Conservation (phyloP, 2,797 vertebrate species). For the Miichthys miiuy region DNA sequence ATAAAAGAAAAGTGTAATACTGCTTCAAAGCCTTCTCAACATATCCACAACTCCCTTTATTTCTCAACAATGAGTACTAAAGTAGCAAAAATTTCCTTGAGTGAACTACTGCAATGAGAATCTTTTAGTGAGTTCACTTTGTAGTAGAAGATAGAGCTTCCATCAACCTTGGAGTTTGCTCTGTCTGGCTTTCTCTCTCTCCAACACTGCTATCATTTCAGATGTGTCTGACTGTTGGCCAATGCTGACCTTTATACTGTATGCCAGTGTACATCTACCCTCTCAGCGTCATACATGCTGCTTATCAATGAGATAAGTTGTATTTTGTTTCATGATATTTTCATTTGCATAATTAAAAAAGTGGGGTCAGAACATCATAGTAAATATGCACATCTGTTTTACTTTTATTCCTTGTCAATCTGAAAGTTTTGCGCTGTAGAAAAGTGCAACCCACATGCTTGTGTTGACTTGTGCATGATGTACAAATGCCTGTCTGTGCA, state of each 20-base stretch:
- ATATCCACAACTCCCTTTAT: too few relatives aligned
- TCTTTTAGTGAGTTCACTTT: conserved; percentile 31
- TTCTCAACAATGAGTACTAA: too few relatives aligned
- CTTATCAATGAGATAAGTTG: not conserved
- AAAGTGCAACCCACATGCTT: not conserved
- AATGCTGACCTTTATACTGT: conserved; percentile 2
- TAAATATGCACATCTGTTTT: not conserved
- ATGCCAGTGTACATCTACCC: not conserved
- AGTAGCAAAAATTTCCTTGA: too few relatives aligned
- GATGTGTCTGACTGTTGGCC: not conserved
- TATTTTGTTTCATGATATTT: not conserved
- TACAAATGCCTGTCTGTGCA: conserved; percentile 27
- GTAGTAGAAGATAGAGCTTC: conserved; percentile 5
- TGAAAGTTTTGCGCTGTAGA: not conserved
- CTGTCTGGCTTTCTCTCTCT: not conserved
- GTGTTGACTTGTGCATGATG: not conserved
- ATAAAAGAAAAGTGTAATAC: not conserved
- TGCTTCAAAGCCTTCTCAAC: not conserved
- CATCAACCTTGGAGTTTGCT: conserved; percentile 41
- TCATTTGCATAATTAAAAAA: not conserved
- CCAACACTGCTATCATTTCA: not conserved
- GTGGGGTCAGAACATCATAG: not conserved
- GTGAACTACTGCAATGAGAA: conserved; percentile 16
- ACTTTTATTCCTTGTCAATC: not conserved
- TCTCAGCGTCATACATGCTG: not conserved